Base-by-base conservation (phyloP, 2,888 invertebrate genomes). In the Carpatolechia fugitivella region DNA sequence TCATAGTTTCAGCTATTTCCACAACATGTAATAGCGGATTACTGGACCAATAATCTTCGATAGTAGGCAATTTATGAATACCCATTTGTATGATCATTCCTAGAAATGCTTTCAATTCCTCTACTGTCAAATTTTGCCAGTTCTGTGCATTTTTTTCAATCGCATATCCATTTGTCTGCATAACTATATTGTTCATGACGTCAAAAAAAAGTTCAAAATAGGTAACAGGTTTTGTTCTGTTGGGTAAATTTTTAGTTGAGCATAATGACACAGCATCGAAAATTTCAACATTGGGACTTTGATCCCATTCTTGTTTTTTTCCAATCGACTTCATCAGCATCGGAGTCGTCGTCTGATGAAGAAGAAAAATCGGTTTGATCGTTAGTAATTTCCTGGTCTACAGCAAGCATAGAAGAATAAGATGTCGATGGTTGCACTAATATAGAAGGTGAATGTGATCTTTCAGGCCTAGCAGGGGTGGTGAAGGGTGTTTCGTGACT, bases 51-150 rank as follows among this genome's bases (percentile, higher is more conserved):
- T 63, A 61, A 16, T 55, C 31, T 14, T 61, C 60, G 3, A 60
- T 46, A 30, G 18, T 40, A 1, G 61, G 58, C 18, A 61, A 52
- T 40, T 36, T 36, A 51, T 60, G 55, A 13, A 56, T 13, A n/a
- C 60, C 58, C 61, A 61, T 63, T 41, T 56, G 14, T 38, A 61
- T 58, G 11, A 62, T 38, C 13, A 62, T 58, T 8, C 57, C 62
- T 13, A 62, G 33, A 59, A 59, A 60, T 14, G 60, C 61, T 20
- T 51, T 52, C 5, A 61, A 52, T 60, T 60, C 58, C 11, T 10
- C 20, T 44, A 8, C n/a, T 2, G 44, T 44, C 7, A 24, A 1
- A 6, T 6, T 6, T 10, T 3, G 2, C 1, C 5, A 44, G 20
- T 44, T 20, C 10, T 14, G 18, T 11, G 10, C 1, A 18, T 13